A percentile compares a stretch with the other conserved stretches of the same genome.
These are phyloP conservation scores for Coptodon rendalli DNA, from an alignment of 2,113 vertebrate genomes.

Conservation along the genomic window DNA sequence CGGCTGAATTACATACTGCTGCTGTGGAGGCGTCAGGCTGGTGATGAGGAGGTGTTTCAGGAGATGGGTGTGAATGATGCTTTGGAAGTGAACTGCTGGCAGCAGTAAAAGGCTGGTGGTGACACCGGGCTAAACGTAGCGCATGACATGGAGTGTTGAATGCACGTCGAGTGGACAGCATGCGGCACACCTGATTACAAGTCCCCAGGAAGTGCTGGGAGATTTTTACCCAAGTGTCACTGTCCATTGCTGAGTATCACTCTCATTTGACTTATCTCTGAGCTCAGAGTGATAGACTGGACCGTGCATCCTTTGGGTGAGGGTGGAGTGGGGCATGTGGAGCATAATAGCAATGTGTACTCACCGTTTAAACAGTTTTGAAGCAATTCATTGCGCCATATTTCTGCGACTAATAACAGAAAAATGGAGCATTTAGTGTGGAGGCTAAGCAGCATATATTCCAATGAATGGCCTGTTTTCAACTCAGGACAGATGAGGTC, in stretches of 20 bases:
- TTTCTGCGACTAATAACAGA: neutral
- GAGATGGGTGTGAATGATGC: constrained; percentile 22
- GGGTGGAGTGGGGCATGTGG: neutral
- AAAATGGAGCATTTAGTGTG: constrained; percentile 6
- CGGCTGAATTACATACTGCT: neutral
- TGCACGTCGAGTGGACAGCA: constrained; percentile 41
- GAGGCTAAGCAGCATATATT: neutral
- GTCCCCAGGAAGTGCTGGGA: neutral
- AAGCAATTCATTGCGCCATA: neutral
- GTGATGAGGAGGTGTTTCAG: constrained; percentile 33
- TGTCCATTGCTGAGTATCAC: constrained; percentile 5
- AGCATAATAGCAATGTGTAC: neutral
- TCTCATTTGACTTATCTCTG: constrained; percentile 33
- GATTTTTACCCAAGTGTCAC: constrained; percentile 2
- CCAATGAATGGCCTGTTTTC: constrained; percentile 19
- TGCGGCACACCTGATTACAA: constrained; percentile 53
- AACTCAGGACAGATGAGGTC: constrained; percentile 26
- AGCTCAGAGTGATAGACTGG: neutral
- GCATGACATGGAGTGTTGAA: constrained; percentile 33
- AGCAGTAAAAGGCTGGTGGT: neutral
- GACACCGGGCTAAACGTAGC: neutral
- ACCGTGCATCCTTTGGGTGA: neutral
- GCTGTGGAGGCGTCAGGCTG: constrained; percentile 8
- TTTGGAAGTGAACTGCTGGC: neutral
- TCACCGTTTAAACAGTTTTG: constrained; percentile 33